A percentile compares a stretch with the other conserved stretches of the same genome.
Evolutionary conservation across 1,140 invertebrate species (phyloP).

Genomic region (Fopius arisanus): DNA sequence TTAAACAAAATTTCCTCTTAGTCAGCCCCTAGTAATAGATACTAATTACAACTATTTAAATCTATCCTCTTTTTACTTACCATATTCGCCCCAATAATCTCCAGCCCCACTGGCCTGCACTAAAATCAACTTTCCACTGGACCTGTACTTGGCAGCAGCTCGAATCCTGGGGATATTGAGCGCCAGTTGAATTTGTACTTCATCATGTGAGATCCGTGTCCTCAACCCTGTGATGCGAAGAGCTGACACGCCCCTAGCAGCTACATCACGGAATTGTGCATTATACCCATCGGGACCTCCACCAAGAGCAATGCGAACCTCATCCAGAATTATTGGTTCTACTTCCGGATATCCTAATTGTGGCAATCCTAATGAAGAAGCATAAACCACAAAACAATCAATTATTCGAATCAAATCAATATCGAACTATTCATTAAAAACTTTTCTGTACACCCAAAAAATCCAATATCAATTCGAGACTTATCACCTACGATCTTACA

Average conservation of each 20-base stretch:
- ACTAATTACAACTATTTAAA: background rate
- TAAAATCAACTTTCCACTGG: constrained; percentile 78
- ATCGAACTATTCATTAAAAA: no score
- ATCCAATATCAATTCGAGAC: no score
- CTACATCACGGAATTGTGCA: constrained; percentile 79
- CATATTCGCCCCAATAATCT: constrained; percentile 88
- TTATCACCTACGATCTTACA: no score
- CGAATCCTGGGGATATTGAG: constrained; percentile 79
- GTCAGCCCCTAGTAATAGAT: no score
- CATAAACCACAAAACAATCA: background rate
- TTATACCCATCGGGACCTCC: constrained; percentile 80
- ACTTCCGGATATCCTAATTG: constrained; percentile 65
- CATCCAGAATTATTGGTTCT: constrained; percentile 80
- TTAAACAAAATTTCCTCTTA: no score
- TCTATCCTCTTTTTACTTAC: constrained; percentile 57
- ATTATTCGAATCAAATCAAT: no score
- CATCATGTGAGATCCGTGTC: constrained; percentile 64
- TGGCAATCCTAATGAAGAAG: constrained; percentile 50
- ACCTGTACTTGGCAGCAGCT: constrained; percentile 77
- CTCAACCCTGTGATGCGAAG: constrained; percentile 78
- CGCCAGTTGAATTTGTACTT: constrained; percentile 80
- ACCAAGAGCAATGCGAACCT: constrained; percentile 79
- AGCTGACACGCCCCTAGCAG: constrained; percentile 80
- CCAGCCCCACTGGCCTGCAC: constrained; percentile 82
- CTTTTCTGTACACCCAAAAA: no score